phyloP scores from a whole-genome alignment of 2,113 vertebrate species.

The Hippocampus guttulatus region DNA sequence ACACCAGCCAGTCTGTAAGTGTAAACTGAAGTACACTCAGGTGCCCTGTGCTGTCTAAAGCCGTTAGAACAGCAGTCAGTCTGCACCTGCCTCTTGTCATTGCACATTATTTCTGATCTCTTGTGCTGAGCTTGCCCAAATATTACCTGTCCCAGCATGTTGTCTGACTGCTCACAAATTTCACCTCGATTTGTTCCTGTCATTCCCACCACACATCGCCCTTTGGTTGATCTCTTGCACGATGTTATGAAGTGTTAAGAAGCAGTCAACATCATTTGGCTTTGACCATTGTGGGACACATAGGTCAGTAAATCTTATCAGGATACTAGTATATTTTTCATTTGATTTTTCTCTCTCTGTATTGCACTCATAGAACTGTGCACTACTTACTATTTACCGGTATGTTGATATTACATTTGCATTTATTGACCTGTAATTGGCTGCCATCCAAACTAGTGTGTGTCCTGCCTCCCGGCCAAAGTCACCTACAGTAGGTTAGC shows the following conservation, averaged over 20 bases:
- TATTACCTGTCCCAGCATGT: constrained; percentile 41
- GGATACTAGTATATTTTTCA: background rate
- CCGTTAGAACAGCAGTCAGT: constrained; percentile 53
- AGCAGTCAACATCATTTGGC: background rate
- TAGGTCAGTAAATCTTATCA: background rate
- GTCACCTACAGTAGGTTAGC: background rate
- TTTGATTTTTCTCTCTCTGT: background rate
- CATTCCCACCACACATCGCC: background rate
- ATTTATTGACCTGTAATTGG: background rate
- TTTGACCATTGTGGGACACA: background rate
- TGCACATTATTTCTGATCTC: constrained; percentile 46
- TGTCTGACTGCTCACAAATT: constrained; percentile 33
- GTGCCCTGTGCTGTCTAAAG: constrained; percentile 41
- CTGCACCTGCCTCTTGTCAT: constrained; percentile 47
- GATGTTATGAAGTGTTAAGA: background rate
- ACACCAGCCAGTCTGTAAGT: constrained; percentile 40
- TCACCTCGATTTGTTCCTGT: constrained; percentile 11
- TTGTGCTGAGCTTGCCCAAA: constrained; percentile 15
- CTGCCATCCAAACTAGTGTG: background rate
- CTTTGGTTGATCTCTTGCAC: background rate
- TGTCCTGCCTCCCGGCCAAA: background rate
- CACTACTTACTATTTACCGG: background rate
- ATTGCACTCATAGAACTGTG: background rate
- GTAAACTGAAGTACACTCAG: constrained; percentile 37
- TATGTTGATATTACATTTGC: background rate